Evolutionary conservation across 1,140 invertebrate species (phyloP).

Genomic region (Glossosoma conforme): DNA sequence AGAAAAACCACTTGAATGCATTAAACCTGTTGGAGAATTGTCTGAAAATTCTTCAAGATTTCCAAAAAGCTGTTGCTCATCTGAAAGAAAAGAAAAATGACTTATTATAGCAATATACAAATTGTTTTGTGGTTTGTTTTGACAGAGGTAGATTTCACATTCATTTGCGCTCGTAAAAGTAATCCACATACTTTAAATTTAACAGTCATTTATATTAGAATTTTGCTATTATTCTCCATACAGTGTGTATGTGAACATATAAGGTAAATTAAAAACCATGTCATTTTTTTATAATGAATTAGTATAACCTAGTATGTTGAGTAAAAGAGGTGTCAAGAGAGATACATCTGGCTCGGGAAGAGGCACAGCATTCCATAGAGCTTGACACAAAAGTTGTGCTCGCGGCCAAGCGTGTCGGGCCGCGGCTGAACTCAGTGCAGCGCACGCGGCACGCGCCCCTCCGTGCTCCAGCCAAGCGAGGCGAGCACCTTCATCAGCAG

Average conservation of each 20-base stretch:
- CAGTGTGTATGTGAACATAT: no score
- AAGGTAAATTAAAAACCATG: no score
- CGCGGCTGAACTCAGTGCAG: slow-evolving; percentile 10
- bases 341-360: slow-evolving; percentile 14
- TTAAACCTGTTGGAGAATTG: no score
- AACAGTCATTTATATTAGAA: no score
- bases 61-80: slow-evolving; percentile 30
- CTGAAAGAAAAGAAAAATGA: slow-evolving; percentile 9
- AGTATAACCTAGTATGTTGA: slow-evolving; percentile 25
- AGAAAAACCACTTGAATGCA: no score
- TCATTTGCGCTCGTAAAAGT: no score
- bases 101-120: no score
- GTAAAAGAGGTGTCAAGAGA: slow-evolving; percentile 16
- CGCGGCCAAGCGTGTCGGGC: slow-evolving; percentile 13
- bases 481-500: slow-evolving; percentile 17
- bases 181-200: no score
- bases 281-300: no score
- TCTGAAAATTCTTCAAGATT: slow-evolving; percentile 3
- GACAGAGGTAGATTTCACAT: no score
- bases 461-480: slow-evolving; percentile 13
- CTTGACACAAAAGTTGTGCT: slow-evolving; percentile 24
- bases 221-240: no score
- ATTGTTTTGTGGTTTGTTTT: no score
- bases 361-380: slow-evolving; percentile 27
- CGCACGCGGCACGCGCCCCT: slow-evolving; percentile 8